Percentiles rank a stretch among this genome's conserved stretches.
Conservation (phyloP, 2,113 vertebrate genomes). For the Hypocryptadius cinnamomeus region DNA sequence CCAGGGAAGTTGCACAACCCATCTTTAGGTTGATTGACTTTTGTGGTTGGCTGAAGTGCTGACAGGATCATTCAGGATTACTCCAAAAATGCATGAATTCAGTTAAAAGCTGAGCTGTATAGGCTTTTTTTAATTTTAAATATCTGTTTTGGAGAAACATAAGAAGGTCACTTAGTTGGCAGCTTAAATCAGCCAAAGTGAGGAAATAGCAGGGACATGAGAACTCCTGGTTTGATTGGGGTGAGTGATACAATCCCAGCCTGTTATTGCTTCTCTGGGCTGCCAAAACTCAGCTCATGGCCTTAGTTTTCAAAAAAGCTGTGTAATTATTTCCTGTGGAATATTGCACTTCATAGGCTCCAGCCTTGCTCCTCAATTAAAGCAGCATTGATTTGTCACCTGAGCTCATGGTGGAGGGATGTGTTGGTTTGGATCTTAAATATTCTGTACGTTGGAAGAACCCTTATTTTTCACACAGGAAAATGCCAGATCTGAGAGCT, state of each 20-base stretch:
- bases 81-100: background rate
- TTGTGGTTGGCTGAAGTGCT: conserved; percentile 36
- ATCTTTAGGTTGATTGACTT: background rate
- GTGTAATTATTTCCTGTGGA: conserved; percentile 4
- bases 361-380: background rate
- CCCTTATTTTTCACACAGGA: background rate
- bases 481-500: background rate
- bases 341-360: background rate
- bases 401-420: background rate
- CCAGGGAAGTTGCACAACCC: background rate
- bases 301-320: background rate
- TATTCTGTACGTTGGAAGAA: background rate
- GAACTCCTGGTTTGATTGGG: background rate
- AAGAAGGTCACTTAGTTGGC: conserved; percentile 15
- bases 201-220: conserved; percentile 17
- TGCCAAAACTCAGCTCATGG: conserved; percentile 2
- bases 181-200: background rate
- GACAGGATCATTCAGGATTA: conserved; percentile 14
- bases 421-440: background rate
- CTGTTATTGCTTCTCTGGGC: background rate
- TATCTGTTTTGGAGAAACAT: background rate
- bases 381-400: background rate
- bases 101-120: background rate
- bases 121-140: background rate
- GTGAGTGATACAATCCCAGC: background rate